Percentiles rank a stretch among this genome's conserved stretches.
Evolutionary conservation across 2,113 vertebrate species (phyloP).

Genomic region (Struthidea cinerea): DNA sequence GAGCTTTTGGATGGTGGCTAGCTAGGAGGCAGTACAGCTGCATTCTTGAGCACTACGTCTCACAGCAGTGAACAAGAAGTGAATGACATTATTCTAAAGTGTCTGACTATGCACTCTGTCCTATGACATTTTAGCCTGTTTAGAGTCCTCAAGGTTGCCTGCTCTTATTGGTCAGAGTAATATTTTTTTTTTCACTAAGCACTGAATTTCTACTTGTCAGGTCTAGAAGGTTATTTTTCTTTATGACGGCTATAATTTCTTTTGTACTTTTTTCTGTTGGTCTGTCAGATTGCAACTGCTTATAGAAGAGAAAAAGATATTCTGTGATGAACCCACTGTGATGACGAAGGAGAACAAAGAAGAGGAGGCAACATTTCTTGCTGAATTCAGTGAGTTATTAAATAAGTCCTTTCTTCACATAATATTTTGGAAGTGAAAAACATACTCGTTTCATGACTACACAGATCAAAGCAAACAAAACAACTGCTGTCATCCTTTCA

Average conservation of each 20-base stretch:
- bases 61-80: neutral
- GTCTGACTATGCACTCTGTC: neutral
- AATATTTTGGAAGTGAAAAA: neutral
- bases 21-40: neutral
- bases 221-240: neutral
- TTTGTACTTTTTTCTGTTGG: neutral
- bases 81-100: neutral
- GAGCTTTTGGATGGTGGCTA: neutral
- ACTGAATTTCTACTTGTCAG: neutral
- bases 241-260: neutral
- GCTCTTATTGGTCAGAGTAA: neutral
- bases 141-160: neutral
- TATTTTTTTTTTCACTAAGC: neutral
- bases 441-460: neutral
- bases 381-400: neutral
- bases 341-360: neutral
- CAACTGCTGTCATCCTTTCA: neutral
- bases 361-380: neutral
- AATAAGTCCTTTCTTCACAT: neutral
- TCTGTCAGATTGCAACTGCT: neutral
- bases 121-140: neutral
- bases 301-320: neutral
- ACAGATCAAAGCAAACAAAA: neutral
- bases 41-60: accelerated
- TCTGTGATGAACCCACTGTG: neutral